Base-by-base conservation (phyloP, 2,888 invertebrate genomes). In the Ochropleura plecta region DNA sequence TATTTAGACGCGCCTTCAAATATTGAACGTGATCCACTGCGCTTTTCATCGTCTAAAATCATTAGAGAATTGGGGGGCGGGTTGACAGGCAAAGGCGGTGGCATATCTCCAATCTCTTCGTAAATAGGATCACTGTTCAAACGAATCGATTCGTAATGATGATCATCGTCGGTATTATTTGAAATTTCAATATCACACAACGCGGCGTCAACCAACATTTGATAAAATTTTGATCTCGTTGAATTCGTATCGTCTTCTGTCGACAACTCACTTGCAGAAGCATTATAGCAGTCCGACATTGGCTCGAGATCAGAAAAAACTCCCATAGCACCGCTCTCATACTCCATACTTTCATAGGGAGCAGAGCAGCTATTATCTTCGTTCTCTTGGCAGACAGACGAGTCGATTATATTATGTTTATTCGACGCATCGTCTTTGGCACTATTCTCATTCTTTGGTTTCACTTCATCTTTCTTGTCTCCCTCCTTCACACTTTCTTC, bases 1-100 rank as follows among this genome's bases (percentile, higher is more conserved):
- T 98, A 98, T 92, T 98, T 98, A 18, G 98, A 98, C 76, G 98
- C 98, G 69, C 98, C 98, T 95, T 98, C 97, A 95, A 98, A 98
- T 90, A 98, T 98, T 66, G 98, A 98, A 83, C 97, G 97, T 66
- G 97, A 97, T 81, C 97, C 97, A 89, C 93, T 95, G 90, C 98
- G 98, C 91, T 98, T 97, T 71, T 98, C 98, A 84, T 98, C 97
- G 75, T 98, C 97, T 81, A 97, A 92, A 66, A 97, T 97, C 85
- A 97, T 97, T 42, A 97, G 95, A n/a, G 97, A 97, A 81, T 97
- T 96, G 0, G 98, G 98, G 1, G 98, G 98, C 30, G 98, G 98
- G 88, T 98, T 98, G 0, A 97, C 93, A 3, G 98, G 98, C 87
- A 98, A 93, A 5, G 98, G 98, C 18, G 98, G 98, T 72, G 98